Base-by-base conservation (phyloP, 2,113 vertebrate genomes). In the Poeciliopsis prolifica region DNA sequence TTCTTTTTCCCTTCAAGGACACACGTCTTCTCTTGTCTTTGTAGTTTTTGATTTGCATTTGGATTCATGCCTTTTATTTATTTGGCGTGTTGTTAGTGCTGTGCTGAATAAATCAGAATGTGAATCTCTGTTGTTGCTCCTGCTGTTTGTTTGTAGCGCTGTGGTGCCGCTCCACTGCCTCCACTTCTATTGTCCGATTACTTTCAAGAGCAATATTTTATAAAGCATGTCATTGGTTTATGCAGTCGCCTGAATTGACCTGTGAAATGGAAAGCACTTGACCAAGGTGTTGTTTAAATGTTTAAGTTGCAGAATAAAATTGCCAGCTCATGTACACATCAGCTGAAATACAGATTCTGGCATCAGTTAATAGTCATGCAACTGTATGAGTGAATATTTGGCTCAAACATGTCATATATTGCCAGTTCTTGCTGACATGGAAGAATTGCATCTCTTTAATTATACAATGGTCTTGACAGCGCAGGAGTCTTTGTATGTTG, bases 261-360 rank as follows among this genome's bases (percentile, higher is more conserved):
- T 94, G 91, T 92, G 90, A 95, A 95, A 92, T 80, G 82, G 91
- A 90, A 95, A 88, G 70, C 79, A 67, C 91, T 83, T 84, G 88
- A 86, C 84, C 86, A 74, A 84, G 80, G 87, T 90, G 86, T 76
- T 86, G 83, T 85, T 85, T 88, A 92, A 93, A 89, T 85, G 79
- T 87, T 70, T 89, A 85, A 89, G 87, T 87, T 87, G 90, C 86
- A 91, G 89, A 94, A 91, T 79, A 71, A 82, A 80, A 74, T 68
- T 40, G 61, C 79, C 64, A 54, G 66, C 68, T 72, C 62, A 67
- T 75, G 77, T 71, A 77, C 79, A 87, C 70, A 75, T 83, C 68
- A 80, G 68, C 35, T 58, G 37, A 70, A 24, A 37, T 72, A 48
- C 44, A 5, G 14, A 48, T 48, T 9, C 5, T 63, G 61, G 51